Evolutionary conservation across 1,140 invertebrate species (phyloP), one percentile per base, ranked within the genome.

Genomic region (Thaumatotibia leucotreta): DNA sequence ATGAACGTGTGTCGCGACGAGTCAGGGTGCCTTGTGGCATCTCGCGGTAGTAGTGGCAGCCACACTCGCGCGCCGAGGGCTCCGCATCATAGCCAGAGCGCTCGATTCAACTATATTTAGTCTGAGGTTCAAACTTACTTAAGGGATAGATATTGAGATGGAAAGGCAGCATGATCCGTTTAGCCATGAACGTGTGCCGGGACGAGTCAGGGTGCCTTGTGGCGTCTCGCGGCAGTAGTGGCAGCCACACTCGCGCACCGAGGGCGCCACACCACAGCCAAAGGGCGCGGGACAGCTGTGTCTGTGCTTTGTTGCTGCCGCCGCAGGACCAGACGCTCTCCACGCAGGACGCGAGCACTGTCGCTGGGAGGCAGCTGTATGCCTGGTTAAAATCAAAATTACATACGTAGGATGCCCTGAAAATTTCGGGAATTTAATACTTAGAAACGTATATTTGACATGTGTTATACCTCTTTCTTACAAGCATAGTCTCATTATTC

Each of bases 111-210:
- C n/a, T n/a, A n/a, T n/a, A n/a, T n/a, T n/a, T n/a, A n/a, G n/a
- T n/a, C n/a, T n/a, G n/a, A n/a, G n/a, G n/a, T 35, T 35, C 1
- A 31, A 58, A 78, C 90, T 92, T 92, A 97, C 96, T 97, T 73
- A 99, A 85, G 0, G 99, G 99, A 92, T 99, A 99, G 74, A 99
- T 98, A 79, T 97, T 95, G 10, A 99, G 92, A 82, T 97, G 96
- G 89, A 99, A 99, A 14, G 98, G 98, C 70, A 99, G 89, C 99
- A 99, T 99, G 66, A 99, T 99, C 75, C 98, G 91, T 85, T 98
- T 98, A 9, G 97, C 98, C 95, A 99, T 99, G 86, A 97, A 98
- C 33, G 96, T 96, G 82, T 97, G 97, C 8, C 89, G 69, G 0
- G 76, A 90, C 10, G 79, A 91, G 83, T 91, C 93, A 49, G 71